A percentile compares a stretch with the other conserved stretches of the same genome.
phyloP scores from a whole-genome alignment of 2,797 vertebrate genomes.

The Myotis myotis region DNA sequence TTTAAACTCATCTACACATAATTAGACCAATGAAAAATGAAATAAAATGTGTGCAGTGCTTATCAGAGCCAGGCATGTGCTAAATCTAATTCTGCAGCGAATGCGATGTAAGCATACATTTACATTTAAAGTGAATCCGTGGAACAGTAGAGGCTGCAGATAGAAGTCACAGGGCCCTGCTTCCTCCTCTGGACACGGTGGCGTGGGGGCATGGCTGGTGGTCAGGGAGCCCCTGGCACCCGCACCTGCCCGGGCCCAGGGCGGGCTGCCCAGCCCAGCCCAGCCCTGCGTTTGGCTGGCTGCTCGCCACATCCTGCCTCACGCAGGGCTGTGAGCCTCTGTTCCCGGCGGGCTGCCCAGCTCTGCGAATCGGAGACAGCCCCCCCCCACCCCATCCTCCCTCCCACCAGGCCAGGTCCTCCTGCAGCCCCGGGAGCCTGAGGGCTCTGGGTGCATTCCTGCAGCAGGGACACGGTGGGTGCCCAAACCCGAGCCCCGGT shows the following conservation, averaged over 20 bases:
- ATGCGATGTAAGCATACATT: neutral
- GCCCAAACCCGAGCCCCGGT: neutral
- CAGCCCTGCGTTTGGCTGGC: neutral
- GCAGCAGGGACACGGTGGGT: no score
- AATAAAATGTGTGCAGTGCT: neutral
- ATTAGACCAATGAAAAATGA: neutral
- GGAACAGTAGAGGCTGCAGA: neutral
- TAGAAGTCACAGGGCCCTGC: neutral
- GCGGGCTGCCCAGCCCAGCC: neutral
- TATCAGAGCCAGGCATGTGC: neutral
- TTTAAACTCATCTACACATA: neutral
- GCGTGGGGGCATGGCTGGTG: fast-evolving
- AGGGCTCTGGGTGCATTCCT: neutral
- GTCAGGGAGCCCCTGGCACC: neutral
- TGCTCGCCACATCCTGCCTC: no score
- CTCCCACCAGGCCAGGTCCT: fast-evolving
- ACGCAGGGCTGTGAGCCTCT: neutral
- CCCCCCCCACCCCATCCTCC: neutral
- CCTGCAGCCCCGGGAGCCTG: fast-evolving
- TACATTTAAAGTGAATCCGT: neutral
- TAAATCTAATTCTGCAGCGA: no score
- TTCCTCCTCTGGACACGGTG: fast-evolving
- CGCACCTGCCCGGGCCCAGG: neutral
- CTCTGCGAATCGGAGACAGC: neutral
- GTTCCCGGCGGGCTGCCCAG: neutral